phyloP scores from a whole-genome alignment of 2,797 vertebrate genomes.

The Chrysocyon brachyurus region DNA sequence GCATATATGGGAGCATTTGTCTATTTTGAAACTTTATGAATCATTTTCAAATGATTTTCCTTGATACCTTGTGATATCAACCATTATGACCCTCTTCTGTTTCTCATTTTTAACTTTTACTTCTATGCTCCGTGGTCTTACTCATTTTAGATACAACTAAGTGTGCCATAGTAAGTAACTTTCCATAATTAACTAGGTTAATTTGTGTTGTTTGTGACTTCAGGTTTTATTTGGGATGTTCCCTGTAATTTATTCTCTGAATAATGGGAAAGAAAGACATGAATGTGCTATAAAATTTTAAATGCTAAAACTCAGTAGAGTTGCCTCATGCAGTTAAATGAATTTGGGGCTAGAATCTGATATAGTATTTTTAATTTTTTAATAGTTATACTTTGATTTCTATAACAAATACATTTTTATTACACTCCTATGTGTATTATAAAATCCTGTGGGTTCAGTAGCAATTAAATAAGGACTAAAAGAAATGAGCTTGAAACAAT shows the following conservation, averaged over 20 bases:
- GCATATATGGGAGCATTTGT: slow-evolving; percentile 44
- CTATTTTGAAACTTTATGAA: slow-evolving; percentile 69
- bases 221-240: not conserved
- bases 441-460: not conserved
- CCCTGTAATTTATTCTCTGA: slow-evolving; percentile 5
- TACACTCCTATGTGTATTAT: not conserved
- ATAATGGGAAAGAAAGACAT: not conserved
- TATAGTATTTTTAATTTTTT: slow-evolving; percentile 25
- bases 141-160: slow-evolving; percentile 41
- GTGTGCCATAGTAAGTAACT: not conserved
- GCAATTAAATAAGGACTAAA: not conserved
- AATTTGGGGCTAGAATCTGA: slow-evolving; percentile 14
- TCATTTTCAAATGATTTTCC: slow-evolving; percentile 74
- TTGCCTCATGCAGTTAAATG: not conserved
- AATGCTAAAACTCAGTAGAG: not conserved
- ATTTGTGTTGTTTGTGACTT: not conserved
- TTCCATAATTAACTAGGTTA: slow-evolving; percentile 19
- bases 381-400: slow-evolving; percentile 1
- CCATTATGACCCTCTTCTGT: not conserved
- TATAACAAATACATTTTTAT: slow-evolving; percentile 32
- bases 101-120: not conserved
- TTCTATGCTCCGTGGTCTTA: not conserved
- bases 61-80: slow-evolving; percentile 22
- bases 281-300: not conserved
- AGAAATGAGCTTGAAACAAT: slow-evolving; percentile 25